A percentile compares a stretch with the other conserved stretches of the same genome.
These are phyloP conservation scores for Xiphophorus maculatus DNA, from an alignment of 2,113 vertebrate genomes.

Conservation along the genomic window DNA sequence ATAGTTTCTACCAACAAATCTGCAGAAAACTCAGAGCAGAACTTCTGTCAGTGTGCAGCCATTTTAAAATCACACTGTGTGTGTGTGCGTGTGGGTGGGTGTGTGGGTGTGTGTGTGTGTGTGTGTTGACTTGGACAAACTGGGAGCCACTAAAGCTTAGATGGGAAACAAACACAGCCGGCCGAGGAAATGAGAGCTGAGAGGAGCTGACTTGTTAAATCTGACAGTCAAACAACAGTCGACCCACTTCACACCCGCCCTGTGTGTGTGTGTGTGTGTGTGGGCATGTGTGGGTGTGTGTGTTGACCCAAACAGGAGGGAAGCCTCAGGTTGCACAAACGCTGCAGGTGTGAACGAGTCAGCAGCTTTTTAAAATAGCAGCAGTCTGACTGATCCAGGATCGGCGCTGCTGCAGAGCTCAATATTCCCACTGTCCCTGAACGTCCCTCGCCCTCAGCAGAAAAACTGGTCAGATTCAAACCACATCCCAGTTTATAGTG, in stretches of 20 bases:
- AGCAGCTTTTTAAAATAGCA: conserved; percentile 4
- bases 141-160: conserved; percentile 21
- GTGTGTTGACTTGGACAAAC: conserved; percentile 29
- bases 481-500: too few relatives aligned
- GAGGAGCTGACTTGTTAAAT: conserved; percentile 62
- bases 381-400: neutral
- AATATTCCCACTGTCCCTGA: too few relatives aligned
- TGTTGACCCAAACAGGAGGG: conserved; percentile 3
- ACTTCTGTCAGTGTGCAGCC: too few relatives aligned
- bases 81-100: conserved; percentile 1
- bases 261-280: neutral
- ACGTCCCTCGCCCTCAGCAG: too few relatives aligned
- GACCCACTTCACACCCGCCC: conserved; percentile 38
- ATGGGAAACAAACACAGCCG: conserved; percentile 41
- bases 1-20: too few relatives aligned
- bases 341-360: conserved; percentile 2
- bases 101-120: neutral
- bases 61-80: neutral
- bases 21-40: too few relatives aligned
- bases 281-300: neutral
- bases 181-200: conserved; percentile 45
- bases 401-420: neutral
- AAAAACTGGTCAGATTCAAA: too few relatives aligned
- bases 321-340: conserved; percentile 2
- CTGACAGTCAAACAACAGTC: conserved; percentile 69